phyloP scores from a whole-genome alignment of 2,888 invertebrate species.

The Trichogramma dendrolimi region DNA sequence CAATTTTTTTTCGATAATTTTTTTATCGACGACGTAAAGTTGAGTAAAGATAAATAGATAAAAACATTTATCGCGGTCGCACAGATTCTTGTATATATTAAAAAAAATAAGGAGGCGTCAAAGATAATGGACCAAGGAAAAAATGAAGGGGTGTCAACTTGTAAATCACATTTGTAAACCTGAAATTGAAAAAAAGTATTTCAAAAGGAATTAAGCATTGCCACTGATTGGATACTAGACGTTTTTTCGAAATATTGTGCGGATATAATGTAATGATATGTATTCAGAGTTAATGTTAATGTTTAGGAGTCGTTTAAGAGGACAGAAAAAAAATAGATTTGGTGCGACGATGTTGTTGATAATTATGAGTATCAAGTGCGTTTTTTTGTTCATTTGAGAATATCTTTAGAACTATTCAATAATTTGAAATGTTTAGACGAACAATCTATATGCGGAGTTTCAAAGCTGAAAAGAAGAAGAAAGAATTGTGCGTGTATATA shows the following conservation, averaged over 20 bases:
- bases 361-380: too few relatives aligned
- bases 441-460: slow-evolving; percentile 6
- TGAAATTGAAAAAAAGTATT: too few relatives aligned
- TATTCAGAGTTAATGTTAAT: too few relatives aligned
- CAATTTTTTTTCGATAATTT: slow-evolving; percentile 14
- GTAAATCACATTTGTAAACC: too few relatives aligned
- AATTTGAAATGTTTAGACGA: too few relatives aligned
- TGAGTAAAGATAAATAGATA: not conserved
- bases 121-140: not conserved
- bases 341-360: slow-evolving; percentile 5
- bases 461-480: slow-evolving; percentile 8
- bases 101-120: not conserved
- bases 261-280: too few relatives aligned
- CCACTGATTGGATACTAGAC: too few relatives aligned
- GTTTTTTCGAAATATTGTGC: too few relatives aligned
- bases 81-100: slow-evolving; percentile 26
- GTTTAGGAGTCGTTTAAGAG: not conserved
- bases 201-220: too few relatives aligned
- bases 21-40: not conserved
- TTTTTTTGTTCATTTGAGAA: too few relatives aligned
- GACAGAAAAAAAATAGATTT: slow-evolving; percentile 27
- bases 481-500: slow-evolving; percentile 9
- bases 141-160: not conserved
- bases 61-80: slow-evolving; percentile 6
- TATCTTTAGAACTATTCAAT: too few relatives aligned